A percentile compares a stretch with the other conserved stretches of the same genome.
Conservation (phyloP, 2,888 invertebrate species). For the Conomelus anceps region DNA sequence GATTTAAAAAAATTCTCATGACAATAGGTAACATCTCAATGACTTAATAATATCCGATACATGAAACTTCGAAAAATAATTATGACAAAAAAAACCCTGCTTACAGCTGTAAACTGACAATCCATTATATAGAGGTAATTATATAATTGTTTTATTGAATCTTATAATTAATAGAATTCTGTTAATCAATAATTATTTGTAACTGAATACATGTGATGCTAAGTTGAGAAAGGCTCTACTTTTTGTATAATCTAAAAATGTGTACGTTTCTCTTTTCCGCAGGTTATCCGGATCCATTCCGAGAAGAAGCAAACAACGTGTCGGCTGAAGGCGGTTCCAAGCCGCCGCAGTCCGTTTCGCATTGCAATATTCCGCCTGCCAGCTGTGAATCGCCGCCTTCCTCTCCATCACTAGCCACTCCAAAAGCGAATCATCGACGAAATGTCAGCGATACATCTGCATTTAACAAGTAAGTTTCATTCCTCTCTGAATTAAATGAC, state of each 20-base stretch:
- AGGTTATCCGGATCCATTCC: constrained; percentile 64
- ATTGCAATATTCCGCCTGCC: constrained; percentile 23
- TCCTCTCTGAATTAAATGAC: no score
- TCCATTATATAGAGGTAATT: no score
- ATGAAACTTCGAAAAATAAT: no score
- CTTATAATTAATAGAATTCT: no score
- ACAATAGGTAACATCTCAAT: no score
- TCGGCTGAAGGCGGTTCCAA: constrained; percentile 29
- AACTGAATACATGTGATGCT: no score
- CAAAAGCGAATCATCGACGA: constrained; percentile 56
- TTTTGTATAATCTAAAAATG: not conserved
- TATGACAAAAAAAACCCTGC: no score
- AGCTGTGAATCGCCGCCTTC: constrained; percentile 15
- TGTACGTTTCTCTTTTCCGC: constrained; percentile 8
- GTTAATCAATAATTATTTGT: no score
- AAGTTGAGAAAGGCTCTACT: not conserved
- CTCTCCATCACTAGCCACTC: constrained; percentile 41
- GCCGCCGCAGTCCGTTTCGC: constrained; percentile 25
- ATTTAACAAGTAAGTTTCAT: constrained; percentile 67
- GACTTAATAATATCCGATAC: no score
- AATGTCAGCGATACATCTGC: constrained; percentile 81
- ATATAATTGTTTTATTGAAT: no score
- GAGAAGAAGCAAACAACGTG: constrained; percentile 47
- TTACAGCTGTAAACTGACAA: no score
- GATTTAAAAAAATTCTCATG: no score